Base-by-base conservation (phyloP, 2,888 invertebrate genomes). In the Xanthorhoe designata region DNA sequence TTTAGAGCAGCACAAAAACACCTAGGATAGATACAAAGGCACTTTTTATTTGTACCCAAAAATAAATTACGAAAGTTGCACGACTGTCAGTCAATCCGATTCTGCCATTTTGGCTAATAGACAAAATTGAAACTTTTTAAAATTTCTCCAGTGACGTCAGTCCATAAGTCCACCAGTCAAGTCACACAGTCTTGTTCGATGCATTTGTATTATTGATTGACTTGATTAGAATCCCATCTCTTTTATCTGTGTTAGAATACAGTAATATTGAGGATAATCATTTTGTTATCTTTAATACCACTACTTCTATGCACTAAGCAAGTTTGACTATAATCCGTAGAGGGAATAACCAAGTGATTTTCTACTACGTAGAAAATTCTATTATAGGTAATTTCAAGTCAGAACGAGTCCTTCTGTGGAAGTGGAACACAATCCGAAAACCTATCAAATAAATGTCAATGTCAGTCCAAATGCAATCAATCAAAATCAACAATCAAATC, bases 91-190 rank as follows among this genome's bases (percentile, higher is more conserved):
- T 92, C 93, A 93, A 83, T 84, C 84, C 81, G 71, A 84, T 81
- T 87, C 92, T 92, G 91, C 93, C 93, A 93, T 93, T 91, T 92
- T 92, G 83, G 78, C 65, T 84, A 74, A 84, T 86, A 89, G 88
- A 89, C 82, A 79, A 83, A 35, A 65, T 72, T 69, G 68, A 67
- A 68, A 4, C 69, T 74, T 68, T 57, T 71, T 67, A 13, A 64
- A 47, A 51, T 69, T 69, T 67, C 68, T 68, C 24, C n/a, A 0
- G 8, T 58, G 58, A 58, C 35, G 58, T 58, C 19, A 54, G 1
- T 24, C 24, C n/a, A n/a, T n/a, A n/a, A n/a, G n/a, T n/a, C n/a
- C n/a, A n/a, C n/a, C n/a, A n/a, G n/a, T n/a, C n/a, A n/a, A 24
- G 24, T 24, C 32, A 32, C 0, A 32, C 24, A 24, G 24, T 24